Evolutionary conservation across 1,140 invertebrate species (phyloP).

Genomic region (fruit fly (Drosophila melanogaster)): Release_6_plus_ISO1_MT NT_037436.4:21979501-21980000

Average conservation of each 20-base stretch:
- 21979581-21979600: constrained; percentile 13
- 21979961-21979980: constrained; percentile 8
- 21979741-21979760: constrained; percentile 70
- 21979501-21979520: background rate
- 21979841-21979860: constrained; percentile 59
- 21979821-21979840: constrained; percentile 43
- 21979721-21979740: constrained; percentile 81
- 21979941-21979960: constrained; percentile 11
- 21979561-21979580: background rate
- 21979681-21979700: constrained; percentile 82
- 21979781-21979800: constrained; percentile 3
- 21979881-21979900: constrained; percentile 57
- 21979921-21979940: constrained; percentile 49
- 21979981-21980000: constrained; percentile 24
- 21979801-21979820: constrained; percentile 17
- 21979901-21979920: constrained; percentile 76
- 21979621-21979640: background rate
- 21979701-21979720: constrained; percentile 59
- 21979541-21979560: constrained; percentile 15
- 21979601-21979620: constrained; percentile 7
- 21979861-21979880: constrained; percentile 37
- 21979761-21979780: constrained; percentile 41
- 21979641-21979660: constrained; percentile 5
- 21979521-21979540: constrained; percentile 3
- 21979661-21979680: constrained; percentile 74